Base-by-base conservation (phyloP, 2,797 vertebrate genomes). In the Acanthopagrus latus region DNA sequence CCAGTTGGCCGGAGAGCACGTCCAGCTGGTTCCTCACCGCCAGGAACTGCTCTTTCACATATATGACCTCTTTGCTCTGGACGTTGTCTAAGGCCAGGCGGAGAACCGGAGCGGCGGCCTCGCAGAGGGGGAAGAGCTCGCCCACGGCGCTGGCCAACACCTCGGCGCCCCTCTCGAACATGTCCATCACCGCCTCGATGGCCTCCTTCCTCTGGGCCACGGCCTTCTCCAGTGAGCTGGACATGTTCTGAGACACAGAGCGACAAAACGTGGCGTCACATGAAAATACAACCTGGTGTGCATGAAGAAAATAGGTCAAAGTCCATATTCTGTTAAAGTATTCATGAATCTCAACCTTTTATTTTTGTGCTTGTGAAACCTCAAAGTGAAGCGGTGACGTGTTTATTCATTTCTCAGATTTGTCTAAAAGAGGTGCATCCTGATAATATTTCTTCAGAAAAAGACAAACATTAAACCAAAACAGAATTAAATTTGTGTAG, bases 171-270 rank as follows among this genome's bases (percentile, higher is more conserved):
- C 43, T 87, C 85, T 95, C 89, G 43, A 96, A 94, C 92, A 94
- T 91, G 12, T 96, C 95, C 95, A 96, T 96, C 52, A 83, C 85
- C 0, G 95, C 93, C 83, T 96, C 94, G 6, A 96, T 95, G 78
- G 92, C 89, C 85, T 95, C 89, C 83, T 96, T 96, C 89, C 95
- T 96, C 93, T 96, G 88, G 21, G 95, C 95, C 74, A 96, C 91
- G 0, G 79, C 83, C 60, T 81, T 87, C 78, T 96, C 92, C 86
- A 95, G 20, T 0, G 90, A 81, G 70, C 71, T 90, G 20, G 80
- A 66, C 95, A 96, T 96, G 83, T 57, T 91, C 90, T 95, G 44
- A 38, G 71, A 81, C 12, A 72, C 5, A 60, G 21, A 70, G 21
- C 20, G n/a, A 59, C 25, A 50, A 27, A 71, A 23, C 7, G 52